A percentile compares a stretch with the other conserved stretches of the same genome.
phyloP scores from a whole-genome alignment of 2,888 invertebrate species.

The Acanthacorydalis orientalis region DNA sequence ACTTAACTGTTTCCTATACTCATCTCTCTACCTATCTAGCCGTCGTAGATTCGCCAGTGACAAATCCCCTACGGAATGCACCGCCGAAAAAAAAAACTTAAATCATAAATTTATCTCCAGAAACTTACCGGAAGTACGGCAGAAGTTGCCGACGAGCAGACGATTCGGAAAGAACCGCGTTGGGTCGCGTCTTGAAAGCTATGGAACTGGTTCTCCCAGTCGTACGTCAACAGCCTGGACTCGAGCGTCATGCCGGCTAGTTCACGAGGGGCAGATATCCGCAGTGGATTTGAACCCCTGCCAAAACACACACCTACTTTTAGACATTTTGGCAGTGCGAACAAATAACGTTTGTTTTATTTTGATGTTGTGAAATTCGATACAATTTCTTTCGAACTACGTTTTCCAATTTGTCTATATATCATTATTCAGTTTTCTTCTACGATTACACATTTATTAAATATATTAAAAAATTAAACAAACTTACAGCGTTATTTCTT shows the following conservation, averaged over 20 bases:
- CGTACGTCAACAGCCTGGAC: constrained; percentile 45
- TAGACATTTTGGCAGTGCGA: background rate
- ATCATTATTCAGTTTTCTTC: no score
- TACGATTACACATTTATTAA: no score
- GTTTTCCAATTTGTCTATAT: no score
- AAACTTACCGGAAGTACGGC: constrained; percentile 40
- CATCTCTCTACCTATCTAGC: no score
- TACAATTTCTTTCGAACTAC: no score
- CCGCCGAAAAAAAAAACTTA: no score
- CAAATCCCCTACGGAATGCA: no score
- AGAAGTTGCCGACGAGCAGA: constrained; percentile 46
- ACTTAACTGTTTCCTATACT: no score
- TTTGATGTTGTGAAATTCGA: background rate
- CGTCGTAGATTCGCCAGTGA: no score
- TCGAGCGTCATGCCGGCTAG: constrained; percentile 51
- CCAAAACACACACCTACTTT: constrained; percentile 15
- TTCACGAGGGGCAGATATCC: constrained; percentile 44
- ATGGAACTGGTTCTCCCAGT: constrained; percentile 52
- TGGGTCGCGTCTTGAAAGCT: constrained; percentile 49
- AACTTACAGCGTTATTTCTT: no score
- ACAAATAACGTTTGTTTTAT: no score
- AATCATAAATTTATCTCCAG: background rate
- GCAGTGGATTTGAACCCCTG: constrained; percentile 47
- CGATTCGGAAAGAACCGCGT: constrained; percentile 47
- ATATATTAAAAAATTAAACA: no score